Evolutionary conservation across 2,797 vertebrate species (phyloP), one percentile per base, ranked within the genome.

Genomic region (Malacoraja senta): DNA sequence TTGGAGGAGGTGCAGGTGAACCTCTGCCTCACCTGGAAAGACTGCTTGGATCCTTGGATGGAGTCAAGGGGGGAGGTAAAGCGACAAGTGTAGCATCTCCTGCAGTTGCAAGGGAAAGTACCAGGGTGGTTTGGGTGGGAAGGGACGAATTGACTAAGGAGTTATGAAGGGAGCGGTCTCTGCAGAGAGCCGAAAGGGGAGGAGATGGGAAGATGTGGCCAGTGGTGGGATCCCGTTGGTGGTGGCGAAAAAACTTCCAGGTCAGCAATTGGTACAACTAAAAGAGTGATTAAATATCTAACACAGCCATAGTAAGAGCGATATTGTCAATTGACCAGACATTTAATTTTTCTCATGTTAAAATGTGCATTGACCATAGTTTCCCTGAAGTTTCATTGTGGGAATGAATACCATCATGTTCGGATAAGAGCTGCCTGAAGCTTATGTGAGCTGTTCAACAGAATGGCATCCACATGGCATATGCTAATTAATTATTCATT

Each of bases 321-420:
- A 94, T 44, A 93, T 2, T 94, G 93, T 93, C 93, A 72, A 86
- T 93, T 93, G 35, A 93, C 94, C 21, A 94, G 93, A 94, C 86
- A 94, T 91, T 94, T 94, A 83, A 86, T 94, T 94, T 94, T 93
- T 93, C 91, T 93, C 93, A 95, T 94, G 94, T 74, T 95, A 94
- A 94, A 96, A 95, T 76, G 83, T 4, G 93, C 94, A 19, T 79
- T 93, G 93, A 94, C 93, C 1, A 95, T 95, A 78, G 93, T 72
- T 26, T 72, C 84, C 44, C 24, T 93, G 26, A 94, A 94, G 61
- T 94, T 95, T 91, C 88, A 53, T 94, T 94, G 93, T 77, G 15
- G 81, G 68, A 94, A 88, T 93, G 94, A 93, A 71, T 61, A 94
- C 81, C 83, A 26, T 53, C 95, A 94, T 58, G 65, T 38, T 93